Conservation (phyloP, 1,140 invertebrate genomes). For the Drosophila kohkoa region DNA sequence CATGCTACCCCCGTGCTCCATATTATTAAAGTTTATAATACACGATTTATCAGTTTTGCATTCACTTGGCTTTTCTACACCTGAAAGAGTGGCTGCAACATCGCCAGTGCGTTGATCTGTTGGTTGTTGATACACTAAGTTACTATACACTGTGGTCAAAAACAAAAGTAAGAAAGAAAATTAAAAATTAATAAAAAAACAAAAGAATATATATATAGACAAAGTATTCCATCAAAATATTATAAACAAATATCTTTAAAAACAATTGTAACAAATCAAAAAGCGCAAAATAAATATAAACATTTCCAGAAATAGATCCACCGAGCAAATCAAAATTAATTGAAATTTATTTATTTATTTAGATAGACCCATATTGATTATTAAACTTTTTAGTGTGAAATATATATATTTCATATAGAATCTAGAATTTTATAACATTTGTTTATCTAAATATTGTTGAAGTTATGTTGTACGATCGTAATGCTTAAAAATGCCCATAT, state of each 20-base stretch:
- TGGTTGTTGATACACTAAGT: conserved; percentile 76
- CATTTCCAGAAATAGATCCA: too few species aligned
- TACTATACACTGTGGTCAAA: conserved; percentile 68
- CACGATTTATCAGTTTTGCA: conserved; percentile 58
- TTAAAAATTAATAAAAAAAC: conserved; percentile 39
- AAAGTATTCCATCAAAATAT: background rate
- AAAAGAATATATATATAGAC: conserved; percentile 9
- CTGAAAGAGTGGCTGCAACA: conserved; percentile 17
- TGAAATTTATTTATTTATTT: too few species aligned
- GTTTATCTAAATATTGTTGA: too few species aligned
- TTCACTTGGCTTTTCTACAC: conserved; percentile 40
- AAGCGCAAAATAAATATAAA: too few species aligned
- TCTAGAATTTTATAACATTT: too few species aligned
- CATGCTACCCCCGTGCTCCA: conserved; percentile 65
- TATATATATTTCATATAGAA: too few species aligned
- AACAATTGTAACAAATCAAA: background rate
- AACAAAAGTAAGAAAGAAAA: conserved; percentile 37
- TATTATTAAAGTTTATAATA: conserved; percentile 61
- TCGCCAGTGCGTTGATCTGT: conserved; percentile 71
- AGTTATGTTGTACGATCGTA: too few species aligned
- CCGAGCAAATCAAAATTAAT: too few species aligned
- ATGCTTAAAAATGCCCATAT: too few species aligned
- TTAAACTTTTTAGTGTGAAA: too few species aligned
- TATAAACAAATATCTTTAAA: background rate
- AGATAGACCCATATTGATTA: too few species aligned